Conservation (phyloP, 2,113 vertebrate species). For the Lipophrys pholis region DNA sequence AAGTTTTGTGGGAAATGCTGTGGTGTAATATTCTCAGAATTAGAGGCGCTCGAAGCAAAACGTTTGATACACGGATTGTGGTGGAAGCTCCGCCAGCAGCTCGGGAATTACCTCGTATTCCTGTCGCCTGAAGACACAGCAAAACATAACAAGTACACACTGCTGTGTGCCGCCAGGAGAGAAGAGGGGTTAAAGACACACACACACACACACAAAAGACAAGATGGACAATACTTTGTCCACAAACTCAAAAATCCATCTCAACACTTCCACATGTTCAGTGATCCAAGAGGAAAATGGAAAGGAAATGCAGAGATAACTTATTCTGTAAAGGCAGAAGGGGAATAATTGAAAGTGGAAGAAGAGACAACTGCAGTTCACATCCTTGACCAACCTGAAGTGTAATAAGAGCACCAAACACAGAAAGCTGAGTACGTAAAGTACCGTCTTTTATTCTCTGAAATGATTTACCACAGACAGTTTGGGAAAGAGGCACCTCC, state of each 20-base stretch:
- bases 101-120: conserved; percentile 52
- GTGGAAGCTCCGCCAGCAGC: conserved; percentile 39
- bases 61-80: conserved; percentile 32
- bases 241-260: conserved; percentile 1
- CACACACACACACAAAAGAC: conserved; percentile 10
- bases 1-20: conserved; percentile 32
- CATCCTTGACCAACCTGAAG: not conserved
- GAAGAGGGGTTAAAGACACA: not conserved
- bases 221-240: not conserved
- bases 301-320: no score
- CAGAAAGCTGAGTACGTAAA: not conserved
- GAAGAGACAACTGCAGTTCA: no score
- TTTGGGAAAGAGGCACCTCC: conserved; percentile 36
- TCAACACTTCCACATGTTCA: conserved; percentile 35
- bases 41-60: conserved; percentile 31
- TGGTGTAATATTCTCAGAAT: conserved; percentile 40
- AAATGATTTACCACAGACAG: conserved; percentile 33
- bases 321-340: no score
- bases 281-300: conserved; percentile 12
- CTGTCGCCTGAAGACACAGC: conserved; percentile 57
- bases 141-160: conserved; percentile 31
- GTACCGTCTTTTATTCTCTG: conserved; percentile 48
- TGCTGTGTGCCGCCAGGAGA: conserved; percentile 11
- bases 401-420: not conserved
- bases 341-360: no score